Percentiles rank a stretch among this genome's conserved stretches.
These are phyloP conservation scores for Zosterops hypoxanthus DNA, from an alignment of 2,113 vertebrate genomes.

Conservation along the genomic window DNA sequence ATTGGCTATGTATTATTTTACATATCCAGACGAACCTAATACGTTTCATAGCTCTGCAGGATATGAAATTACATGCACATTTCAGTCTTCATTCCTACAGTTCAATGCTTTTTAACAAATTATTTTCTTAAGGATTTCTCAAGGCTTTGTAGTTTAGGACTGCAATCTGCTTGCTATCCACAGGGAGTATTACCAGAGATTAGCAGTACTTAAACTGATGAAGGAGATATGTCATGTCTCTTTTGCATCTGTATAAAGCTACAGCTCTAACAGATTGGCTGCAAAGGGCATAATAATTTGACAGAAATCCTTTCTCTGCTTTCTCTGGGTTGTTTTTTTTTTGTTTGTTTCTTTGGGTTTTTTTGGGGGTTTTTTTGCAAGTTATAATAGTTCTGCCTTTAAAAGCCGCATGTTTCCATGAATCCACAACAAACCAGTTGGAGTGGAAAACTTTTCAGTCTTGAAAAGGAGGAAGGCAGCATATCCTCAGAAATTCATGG, in stretches of 20 bases:
- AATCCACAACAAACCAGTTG: not conserved
- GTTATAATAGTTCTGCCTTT: not conserved
- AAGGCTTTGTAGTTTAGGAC: constrained; percentile 50
- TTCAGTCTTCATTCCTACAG: constrained; percentile 37
- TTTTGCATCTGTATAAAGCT: constrained; percentile 11
- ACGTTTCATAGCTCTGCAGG: not conserved
- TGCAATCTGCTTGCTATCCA: constrained; percentile 47
- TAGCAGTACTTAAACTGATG: constrained; percentile 52
- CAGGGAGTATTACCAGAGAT: constrained; percentile 59
- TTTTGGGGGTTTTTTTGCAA: not conserved
- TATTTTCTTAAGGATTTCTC: constrained; percentile 60
- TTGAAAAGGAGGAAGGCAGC: not conserved
- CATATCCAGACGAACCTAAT: not conserved
- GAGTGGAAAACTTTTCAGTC: not conserved
- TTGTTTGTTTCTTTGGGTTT: not conserved
- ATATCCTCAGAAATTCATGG: not conserved
- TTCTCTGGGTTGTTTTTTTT: not conserved
- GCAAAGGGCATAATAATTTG: not conserved
- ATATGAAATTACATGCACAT: constrained; percentile 21
- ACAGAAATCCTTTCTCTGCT: not conserved
- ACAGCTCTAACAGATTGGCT: not conserved
- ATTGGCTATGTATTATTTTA: not conserved
- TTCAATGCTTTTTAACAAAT: constrained; percentile 51
- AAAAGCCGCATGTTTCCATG: not conserved
- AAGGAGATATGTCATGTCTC: constrained; percentile 21